Evolutionary conservation across 2,888 invertebrate species (phyloP).

Genomic region (Cinara cedri): DNA sequence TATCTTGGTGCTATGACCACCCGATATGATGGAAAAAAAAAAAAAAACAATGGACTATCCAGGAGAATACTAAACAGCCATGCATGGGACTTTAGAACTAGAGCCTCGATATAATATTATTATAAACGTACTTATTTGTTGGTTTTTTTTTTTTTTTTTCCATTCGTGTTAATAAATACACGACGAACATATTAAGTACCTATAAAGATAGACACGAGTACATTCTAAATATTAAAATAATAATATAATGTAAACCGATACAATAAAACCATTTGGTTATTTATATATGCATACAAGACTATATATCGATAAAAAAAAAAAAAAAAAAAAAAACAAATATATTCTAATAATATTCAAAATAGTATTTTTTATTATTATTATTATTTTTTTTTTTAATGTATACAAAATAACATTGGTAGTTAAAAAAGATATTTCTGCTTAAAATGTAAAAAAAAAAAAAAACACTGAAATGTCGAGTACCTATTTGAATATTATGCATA

Average conservation of each 20-base stretch:
- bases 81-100: background rate
- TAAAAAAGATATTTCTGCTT: no score
- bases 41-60: conserved; percentile 51
- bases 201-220: background rate
- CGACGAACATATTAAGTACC: conserved; percentile 28
- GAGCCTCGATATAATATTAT: conserved; percentile 26
- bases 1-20: conserved; percentile 54
- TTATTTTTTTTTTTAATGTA: no score
- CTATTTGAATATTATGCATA: no score
- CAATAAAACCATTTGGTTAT: no score
- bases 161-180: conserved; percentile 52
- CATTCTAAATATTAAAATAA: conserved; percentile 4
- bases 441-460: no score
- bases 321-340: background rate
- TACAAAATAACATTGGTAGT: no score
- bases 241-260: conserved; percentile 12
- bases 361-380: no score
- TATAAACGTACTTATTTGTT: conserved; percentile 9
- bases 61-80: conserved; percentile 51
- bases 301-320: background rate
- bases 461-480: no score
- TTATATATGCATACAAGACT: background rate
- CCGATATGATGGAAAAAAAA: conserved; percentile 48
- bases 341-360: background rate
- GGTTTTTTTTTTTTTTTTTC: conserved; percentile 17